Conservation (phyloP, 1,140 invertebrate species). For the Panulirus ornatus region DNA sequence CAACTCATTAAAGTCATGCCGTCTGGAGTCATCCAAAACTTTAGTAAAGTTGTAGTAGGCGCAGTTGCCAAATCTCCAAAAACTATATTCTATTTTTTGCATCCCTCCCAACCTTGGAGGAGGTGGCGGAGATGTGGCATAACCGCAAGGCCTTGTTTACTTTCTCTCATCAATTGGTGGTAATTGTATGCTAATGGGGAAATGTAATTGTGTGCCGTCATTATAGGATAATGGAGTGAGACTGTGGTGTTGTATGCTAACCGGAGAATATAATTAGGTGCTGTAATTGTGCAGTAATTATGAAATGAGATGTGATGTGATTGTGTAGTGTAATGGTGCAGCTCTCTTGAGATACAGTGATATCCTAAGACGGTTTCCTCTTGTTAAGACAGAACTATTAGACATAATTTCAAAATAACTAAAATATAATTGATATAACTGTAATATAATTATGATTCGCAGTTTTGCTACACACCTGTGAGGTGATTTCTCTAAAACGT, state of each 20-base stretch:
- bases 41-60: background rate
- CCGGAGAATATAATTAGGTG: background rate
- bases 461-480: no score
- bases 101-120: background rate
- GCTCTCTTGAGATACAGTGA: no score
- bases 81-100: background rate
- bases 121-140: background rate
- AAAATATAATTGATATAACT: no score
- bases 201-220: slow-evolving; percentile 22
- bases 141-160: background rate
- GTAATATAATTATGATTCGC: no score
- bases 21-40: background rate
- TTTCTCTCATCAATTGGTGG: background rate
- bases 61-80: background rate
- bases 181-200: slow-evolving; percentile 31
- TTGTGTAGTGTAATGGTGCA: background rate
- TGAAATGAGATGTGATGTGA: background rate
- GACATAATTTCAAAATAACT: no score
- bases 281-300: background rate
- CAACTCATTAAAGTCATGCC: slow-evolving; percentile 5
- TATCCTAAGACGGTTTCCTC: no score
- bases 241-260: background rate
- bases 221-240: slow-evolving; percentile 16
- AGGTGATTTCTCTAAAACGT: no score
- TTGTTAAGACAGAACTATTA: no score